Percentiles rank a stretch among this genome's conserved stretches.
Conservation (phyloP, 1,140 invertebrate species). For the Calosoma granatense region DNA sequence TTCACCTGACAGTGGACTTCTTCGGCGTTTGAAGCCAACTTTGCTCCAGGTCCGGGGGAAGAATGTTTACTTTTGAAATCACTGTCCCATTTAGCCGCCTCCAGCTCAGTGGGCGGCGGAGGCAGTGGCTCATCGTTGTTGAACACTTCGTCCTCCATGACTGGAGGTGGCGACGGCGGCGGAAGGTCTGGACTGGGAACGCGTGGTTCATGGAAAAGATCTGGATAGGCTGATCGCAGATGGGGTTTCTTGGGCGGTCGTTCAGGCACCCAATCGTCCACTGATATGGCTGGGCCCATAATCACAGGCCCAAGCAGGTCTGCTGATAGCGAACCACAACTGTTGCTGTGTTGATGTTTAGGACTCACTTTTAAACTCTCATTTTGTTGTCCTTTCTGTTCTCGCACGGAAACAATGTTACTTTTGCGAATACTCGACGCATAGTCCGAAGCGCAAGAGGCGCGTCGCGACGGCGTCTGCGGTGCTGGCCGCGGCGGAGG, state of each 20-base stretch:
- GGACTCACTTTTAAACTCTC: conserved; percentile 25
- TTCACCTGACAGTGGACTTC: neutral
- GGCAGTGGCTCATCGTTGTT: conserved; percentile 59
- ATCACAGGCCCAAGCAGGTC: conserved; percentile 51
- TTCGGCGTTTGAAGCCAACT: neutral
- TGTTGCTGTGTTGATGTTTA: conserved; percentile 48
- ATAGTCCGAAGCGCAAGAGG: conserved; percentile 59
- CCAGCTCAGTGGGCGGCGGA: conserved; percentile 53
- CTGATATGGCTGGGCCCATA: conserved; percentile 50
- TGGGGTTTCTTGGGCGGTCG: conserved; percentile 61
- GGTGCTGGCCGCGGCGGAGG: conserved; percentile 45
- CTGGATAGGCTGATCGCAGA: conserved; percentile 41
- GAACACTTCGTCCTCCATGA: conserved; percentile 48
- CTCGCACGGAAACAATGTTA: conserved; percentile 26
- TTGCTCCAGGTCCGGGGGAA: neutral
- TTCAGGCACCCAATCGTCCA: conserved; percentile 64
- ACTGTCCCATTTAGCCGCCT: conserved; percentile 27
- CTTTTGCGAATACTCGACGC: conserved; percentile 36
- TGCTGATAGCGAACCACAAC: conserved; percentile 49
- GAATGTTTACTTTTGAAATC: conserved; percentile 14
- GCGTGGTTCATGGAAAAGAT: conserved; percentile 37
- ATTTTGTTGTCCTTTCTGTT: conserved; percentile 22
- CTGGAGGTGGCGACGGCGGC: conserved; percentile 54
- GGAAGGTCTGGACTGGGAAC: conserved; percentile 62
- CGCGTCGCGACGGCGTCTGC: conserved; percentile 44